A percentile compares a stretch with the other conserved stretches of the same genome.
These are phyloP conservation scores for Hystrix cristata DNA, from an alignment of 2,113 vertebrate genomes.

Conservation along the genomic window DNA sequence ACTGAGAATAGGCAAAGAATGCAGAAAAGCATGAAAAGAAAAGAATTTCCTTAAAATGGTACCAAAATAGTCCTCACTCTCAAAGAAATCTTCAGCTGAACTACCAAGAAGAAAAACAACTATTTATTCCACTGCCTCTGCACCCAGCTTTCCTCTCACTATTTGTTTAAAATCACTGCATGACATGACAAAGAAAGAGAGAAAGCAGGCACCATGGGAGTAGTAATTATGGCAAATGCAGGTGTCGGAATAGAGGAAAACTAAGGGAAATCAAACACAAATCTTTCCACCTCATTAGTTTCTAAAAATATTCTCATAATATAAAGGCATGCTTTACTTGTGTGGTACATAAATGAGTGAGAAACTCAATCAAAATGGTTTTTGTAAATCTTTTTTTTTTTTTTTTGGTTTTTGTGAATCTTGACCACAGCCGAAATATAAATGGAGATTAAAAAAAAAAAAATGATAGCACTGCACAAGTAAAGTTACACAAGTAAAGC, in stretches of 20 bases:
- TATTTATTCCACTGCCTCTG: slow-evolving; percentile 35
- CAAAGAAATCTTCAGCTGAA: slow-evolving; percentile 43
- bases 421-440: slow-evolving; percentile 63
- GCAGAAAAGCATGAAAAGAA: slow-evolving; percentile 11
- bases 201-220: neutral
- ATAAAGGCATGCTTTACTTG: slow-evolving; percentile 49
- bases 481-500: neutral
- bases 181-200: slow-evolving; percentile 32
- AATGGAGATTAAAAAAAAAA: neutral
- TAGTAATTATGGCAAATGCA: slow-evolving; percentile 74
- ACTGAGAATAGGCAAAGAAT: neutral
- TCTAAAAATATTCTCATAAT: slow-evolving; percentile 74
- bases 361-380: slow-evolving; percentile 50
- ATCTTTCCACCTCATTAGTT: slow-evolving; percentile 75
- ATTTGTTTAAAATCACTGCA: slow-evolving; percentile 64
- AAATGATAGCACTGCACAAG: neutral
- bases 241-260: slow-evolving; percentile 79
- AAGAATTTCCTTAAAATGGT: neutral
- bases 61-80: slow-evolving; percentile 58
- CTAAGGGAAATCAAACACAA: slow-evolving; percentile 63
- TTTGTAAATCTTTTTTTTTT: slow-evolving; percentile 43
- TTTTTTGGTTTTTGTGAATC: slow-evolving; percentile 26
- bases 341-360: slow-evolving; percentile 61
- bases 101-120: neutral
- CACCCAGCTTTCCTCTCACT: slow-evolving; percentile 53